Evolutionary conservation across 2,797 vertebrate genomes (phyloP).

Genomic region (Eospalax fontanierii): DNA sequence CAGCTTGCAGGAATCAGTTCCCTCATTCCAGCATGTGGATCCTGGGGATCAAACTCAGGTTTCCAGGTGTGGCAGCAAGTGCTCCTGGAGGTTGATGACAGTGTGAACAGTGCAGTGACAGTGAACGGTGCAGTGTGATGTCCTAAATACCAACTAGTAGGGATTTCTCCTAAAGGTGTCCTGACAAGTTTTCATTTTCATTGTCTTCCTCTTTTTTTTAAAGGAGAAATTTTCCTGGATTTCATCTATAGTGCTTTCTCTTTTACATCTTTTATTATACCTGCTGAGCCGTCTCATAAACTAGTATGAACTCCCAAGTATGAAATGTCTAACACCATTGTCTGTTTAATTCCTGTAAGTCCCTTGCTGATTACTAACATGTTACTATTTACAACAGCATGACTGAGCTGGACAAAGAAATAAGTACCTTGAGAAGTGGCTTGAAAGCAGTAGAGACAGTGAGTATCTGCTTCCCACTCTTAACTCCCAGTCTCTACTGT

Average conservation of each 20-base stretch:
- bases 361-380: conserved; percentile 80
- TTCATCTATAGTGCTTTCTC: conserved; percentile 22
- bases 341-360: neutral
- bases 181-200: conserved; percentile 16
- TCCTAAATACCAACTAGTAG: neutral
- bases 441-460: conserved; percentile 97
- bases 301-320: neutral
- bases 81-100: neutral
- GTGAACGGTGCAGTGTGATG: neutral
- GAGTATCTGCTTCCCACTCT: conserved; percentile 88
- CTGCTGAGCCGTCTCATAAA: neutral
- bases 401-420: conserved; percentile 99
- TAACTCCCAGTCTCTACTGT: neutral
- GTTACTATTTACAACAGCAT: conserved; percentile 92
- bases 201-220: neutral
- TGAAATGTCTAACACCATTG: neutral
- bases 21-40: neutral
- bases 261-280: conserved; percentile 46
- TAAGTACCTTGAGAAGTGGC: conserved; percentile 95
- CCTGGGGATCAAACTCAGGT: neutral
- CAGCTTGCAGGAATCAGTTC: neutral
- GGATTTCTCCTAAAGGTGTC: conserved; percentile 10
- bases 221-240: conserved; percentile 18
- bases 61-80: neutral
- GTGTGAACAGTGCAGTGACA: too few relatives aligned